Evolutionary conservation across 2,797 vertebrate species (phyloP), one percentile per base, ranked within the genome.

Genomic region (Aldrovandia affinis): DNA sequence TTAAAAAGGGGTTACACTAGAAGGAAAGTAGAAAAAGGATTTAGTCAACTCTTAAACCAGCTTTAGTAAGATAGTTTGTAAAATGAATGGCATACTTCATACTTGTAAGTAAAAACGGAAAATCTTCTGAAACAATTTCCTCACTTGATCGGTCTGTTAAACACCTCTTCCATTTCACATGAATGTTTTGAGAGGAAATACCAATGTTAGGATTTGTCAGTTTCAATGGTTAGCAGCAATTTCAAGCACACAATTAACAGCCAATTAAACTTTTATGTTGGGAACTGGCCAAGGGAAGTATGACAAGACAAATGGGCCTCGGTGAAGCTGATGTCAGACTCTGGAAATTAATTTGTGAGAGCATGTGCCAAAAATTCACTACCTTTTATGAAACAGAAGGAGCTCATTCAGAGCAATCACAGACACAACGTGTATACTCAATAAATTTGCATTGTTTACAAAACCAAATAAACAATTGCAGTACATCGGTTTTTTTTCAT

Each of bases 211-310:
- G 59, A 20, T 68, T 47, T 65, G 25, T 10, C 25, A 1, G 61
- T 65, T 59, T 44, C 84, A 65, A 59, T 42, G 30, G 61, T 57
- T 28, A 30, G 20, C 77, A 44, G 22, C 18, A 33, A 79, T 68
- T 33, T 85, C 55, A 84, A 84, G 50, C 33, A 3, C 47, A 79
- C 22, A 78, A 42, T 83, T 85, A 65, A 78, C 52, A 82, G 54
- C 63, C 55, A 78, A 68, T 70, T 25, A 85, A 68, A 78, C 39
- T 81, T 82, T 85, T 81, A 85, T 82, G 73, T 57, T 73, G 14
- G 39, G 15, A 50, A 70, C 28, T 50, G 44, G 28, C 77, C 61
- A 50, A 78, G 39, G 39, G 33, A 18, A 77, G 61, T 42, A 79
- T 83, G 7, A 79, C 54, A 83, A 81, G 84, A 52, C 39, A 7